These are phyloP conservation scores for Drosophila algonquin DNA, from an alignment of 2,888 invertebrate genomes.

Conservation along the genomic window DNA sequence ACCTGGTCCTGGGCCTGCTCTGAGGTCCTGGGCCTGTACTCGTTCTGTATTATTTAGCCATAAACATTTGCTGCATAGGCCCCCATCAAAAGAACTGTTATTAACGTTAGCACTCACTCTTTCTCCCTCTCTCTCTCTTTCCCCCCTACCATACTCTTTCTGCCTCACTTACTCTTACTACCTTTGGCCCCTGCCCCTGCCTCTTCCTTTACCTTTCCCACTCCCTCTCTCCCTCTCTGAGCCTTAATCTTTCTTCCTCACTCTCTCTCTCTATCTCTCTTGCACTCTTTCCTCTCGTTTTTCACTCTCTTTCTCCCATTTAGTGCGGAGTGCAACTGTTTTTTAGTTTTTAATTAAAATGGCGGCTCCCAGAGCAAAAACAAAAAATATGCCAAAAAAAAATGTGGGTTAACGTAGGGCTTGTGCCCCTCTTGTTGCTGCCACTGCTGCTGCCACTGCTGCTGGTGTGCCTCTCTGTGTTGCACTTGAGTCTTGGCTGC, in stretches of 20 bases:
- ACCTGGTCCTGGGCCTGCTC: background rate
- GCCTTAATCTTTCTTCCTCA: no score
- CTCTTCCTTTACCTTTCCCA: no score
- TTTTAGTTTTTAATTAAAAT: conserved; percentile 68
- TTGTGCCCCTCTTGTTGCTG: conserved; percentile 6
- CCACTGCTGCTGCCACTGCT: conserved; percentile 17
- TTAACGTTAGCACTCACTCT: conserved; percentile 38
- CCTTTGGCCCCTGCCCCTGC: background rate
- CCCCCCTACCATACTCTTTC: no score
- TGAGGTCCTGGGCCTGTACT: conserved; percentile 1
- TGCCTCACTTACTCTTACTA: background rate
- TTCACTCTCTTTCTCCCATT: conserved; percentile 11
- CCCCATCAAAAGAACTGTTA: conserved; percentile 51
- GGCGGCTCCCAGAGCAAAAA: conserved; percentile 29
- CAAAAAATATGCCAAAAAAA: background rate
- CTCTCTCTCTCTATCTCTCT: no score
- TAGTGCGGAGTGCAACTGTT: conserved; percentile 54
- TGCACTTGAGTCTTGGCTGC: conserved; percentile 51
- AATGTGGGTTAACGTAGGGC: conserved; percentile 63
- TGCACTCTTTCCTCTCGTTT: no score
- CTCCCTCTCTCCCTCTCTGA: no score
- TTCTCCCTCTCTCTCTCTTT: conserved; percentile 9
- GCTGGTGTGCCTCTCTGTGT: conserved; percentile 1
- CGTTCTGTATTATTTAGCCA: conserved; percentile 63
- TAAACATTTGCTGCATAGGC: conserved; percentile 60